These are phyloP conservation scores for Antechinus stuartii DNA, from an alignment of 2,113 vertebrate genomes.

Conservation along the genomic window DNA sequence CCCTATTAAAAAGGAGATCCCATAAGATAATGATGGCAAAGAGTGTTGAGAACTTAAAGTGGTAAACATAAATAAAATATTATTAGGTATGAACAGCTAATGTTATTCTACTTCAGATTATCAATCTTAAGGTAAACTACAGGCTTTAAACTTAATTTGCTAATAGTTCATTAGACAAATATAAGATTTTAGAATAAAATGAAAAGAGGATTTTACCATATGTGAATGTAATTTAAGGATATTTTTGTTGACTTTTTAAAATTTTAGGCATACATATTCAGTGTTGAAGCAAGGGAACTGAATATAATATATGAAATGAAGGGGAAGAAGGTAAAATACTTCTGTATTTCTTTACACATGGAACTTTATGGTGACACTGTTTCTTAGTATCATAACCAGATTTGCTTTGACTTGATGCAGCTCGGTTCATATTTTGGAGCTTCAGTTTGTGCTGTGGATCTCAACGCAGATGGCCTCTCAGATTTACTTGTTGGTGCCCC, in stretches of 20 bases:
- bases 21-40: not conserved
- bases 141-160: not conserved
- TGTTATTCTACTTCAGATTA: not conserved
- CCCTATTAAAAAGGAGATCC: not conserved
- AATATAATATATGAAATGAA: conserved; percentile 86
- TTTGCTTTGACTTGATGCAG: conserved; percentile 81
- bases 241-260: conserved; percentile 18
- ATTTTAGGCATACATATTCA: conserved; percentile 92
- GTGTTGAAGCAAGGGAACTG: conserved; percentile 79
- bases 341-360: not conserved
- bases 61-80: not conserved
- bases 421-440: conserved; percentile 97
- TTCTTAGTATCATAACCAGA: conserved; percentile 17
- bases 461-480: conserved; percentile 94
- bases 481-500: conserved; percentile 97
- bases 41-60: not conserved
- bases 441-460: conserved; percentile 92
- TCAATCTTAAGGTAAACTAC: not conserved
- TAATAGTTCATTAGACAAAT: not conserved
- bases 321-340: conserved; percentile 88
- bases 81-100: not conserved
- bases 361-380: not conserved
- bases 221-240: not conserved
- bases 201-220: not conserved
- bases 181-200: conserved; percentile 14